These are phyloP conservation scores for Notodonta ziczac DNA, from an alignment of 2,888 invertebrate genomes.

Conservation along the genomic window DNA sequence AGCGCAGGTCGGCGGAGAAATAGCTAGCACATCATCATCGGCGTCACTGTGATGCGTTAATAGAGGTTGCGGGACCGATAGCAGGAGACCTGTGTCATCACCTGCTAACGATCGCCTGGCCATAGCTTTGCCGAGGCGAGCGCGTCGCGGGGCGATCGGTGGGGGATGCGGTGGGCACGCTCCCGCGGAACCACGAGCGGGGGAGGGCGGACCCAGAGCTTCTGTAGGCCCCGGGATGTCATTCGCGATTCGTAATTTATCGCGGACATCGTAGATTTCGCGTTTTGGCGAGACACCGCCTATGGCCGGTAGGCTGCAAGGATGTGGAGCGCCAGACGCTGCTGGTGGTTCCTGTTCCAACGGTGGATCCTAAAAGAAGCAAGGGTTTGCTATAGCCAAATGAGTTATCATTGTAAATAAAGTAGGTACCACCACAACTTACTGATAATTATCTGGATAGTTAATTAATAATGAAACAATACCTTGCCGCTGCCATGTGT, in stretches of 20 bases:
- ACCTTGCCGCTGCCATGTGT: constrained; percentile 80
- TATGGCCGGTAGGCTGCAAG: constrained; percentile 69
- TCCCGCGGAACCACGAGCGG: constrained; percentile 88
- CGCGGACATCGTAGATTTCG: constrained; percentile 72
- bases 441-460: too few relatives aligned
- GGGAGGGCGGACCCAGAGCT: constrained; percentile 86
- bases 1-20: constrained; percentile 73
- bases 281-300: constrained; percentile 78
- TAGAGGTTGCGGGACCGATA: constrained; percentile 62
- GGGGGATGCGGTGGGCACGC: constrained; percentile 86
- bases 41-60: constrained; percentile 72
- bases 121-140: constrained; percentile 86
- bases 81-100: constrained; percentile 80
- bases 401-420: neutral
- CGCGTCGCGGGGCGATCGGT: constrained; percentile 72
- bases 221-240: constrained; percentile 67
- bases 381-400: neutral
- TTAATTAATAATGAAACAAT: constrained; percentile 5
- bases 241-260: constrained; percentile 65
- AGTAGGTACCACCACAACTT: too few relatives aligned
- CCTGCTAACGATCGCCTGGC: constrained; percentile 86
- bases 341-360: constrained; percentile 69
- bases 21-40: constrained; percentile 80
- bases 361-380: constrained; percentile 68
- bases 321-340: constrained; percentile 71